These are phyloP conservation scores for Athalia rosae DNA, from an alignment of 2,888 invertebrate genomes.

Conservation along the genomic window DNA sequence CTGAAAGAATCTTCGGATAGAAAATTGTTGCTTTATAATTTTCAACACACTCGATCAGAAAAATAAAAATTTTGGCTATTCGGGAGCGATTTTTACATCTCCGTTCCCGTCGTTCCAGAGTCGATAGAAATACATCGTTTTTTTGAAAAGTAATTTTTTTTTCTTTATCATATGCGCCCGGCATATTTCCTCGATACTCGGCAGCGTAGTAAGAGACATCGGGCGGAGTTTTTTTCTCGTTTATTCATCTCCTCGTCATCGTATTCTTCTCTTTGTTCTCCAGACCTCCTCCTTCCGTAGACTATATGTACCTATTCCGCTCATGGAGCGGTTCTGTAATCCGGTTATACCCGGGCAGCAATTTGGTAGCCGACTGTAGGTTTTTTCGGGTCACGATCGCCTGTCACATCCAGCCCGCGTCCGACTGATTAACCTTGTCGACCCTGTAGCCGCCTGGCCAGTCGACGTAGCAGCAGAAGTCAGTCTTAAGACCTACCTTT, in stretches of 20 bases:
- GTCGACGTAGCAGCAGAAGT: slow-evolving; percentile 24
- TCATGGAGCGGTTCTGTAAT: slow-evolving; percentile 7
- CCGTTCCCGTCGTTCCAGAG: no score
- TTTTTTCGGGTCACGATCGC: slow-evolving; percentile 36
- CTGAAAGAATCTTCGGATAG: no score
- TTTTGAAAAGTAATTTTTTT: no score
- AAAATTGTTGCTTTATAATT: no score
- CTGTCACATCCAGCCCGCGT: slow-evolving; percentile 45
- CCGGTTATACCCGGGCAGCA: slow-evolving; percentile 30
- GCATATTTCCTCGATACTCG: no score
- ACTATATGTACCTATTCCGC: slow-evolving; percentile 8
- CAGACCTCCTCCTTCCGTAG: not conserved
- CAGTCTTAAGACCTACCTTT: slow-evolving; percentile 19
- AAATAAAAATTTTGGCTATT: no score
- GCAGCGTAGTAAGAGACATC: no score
- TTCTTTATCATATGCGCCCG: no score
- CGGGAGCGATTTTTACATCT: no score
- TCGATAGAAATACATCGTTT: no score
- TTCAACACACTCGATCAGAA: no score
- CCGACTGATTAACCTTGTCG: slow-evolving; percentile 44
- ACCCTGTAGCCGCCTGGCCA: slow-evolving; percentile 2
- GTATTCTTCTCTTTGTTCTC: not conserved
- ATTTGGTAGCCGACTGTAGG: slow-evolving; percentile 29
- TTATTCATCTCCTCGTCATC: not conserved
- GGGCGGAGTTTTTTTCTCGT: no score